phyloP scores from a whole-genome alignment of 2,888 invertebrate species.

The Epirrhoe alternata region DNA sequence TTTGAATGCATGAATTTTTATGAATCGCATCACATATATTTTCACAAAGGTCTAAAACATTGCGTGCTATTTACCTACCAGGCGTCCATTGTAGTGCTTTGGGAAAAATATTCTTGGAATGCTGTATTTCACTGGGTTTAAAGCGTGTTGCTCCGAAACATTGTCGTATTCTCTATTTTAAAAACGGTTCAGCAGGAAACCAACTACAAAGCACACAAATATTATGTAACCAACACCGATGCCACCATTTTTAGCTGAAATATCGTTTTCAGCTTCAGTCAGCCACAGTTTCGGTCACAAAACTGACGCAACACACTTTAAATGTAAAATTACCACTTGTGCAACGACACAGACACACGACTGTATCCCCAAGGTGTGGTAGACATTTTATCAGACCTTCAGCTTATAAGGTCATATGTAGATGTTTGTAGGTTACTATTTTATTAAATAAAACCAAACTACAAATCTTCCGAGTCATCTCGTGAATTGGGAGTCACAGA shows the following conservation, averaged over 20 bases:
- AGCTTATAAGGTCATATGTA: too few species aligned
- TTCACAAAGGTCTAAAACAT: neutral
- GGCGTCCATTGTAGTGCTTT: neutral
- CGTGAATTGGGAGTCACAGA: constrained; percentile 3
- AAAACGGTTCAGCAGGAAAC: neutral
- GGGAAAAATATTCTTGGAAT: neutral
- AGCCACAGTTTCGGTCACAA: neutral
- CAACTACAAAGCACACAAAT: neutral
- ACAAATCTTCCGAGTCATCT: neutral
- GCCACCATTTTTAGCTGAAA: neutral
- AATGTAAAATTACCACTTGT: too few species aligned
- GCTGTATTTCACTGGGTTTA: neutral
- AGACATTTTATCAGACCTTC: too few species aligned
- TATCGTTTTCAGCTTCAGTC: neutral
- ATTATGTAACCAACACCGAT: neutral
- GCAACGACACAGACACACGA: too few species aligned
- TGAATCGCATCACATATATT: neutral
- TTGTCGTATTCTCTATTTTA: neutral
- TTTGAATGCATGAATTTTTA: neutral
- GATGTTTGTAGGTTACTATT: too few species aligned
- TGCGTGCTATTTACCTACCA: neutral
- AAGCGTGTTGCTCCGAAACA: neutral
- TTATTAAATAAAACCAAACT: too few species aligned
- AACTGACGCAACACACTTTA: too few species aligned
- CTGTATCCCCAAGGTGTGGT: too few species aligned